A percentile compares a stretch with the other conserved stretches of the same genome.
Conservation (phyloP, 2,113 vertebrate species). For the Acanthisitta chloris region DNA sequence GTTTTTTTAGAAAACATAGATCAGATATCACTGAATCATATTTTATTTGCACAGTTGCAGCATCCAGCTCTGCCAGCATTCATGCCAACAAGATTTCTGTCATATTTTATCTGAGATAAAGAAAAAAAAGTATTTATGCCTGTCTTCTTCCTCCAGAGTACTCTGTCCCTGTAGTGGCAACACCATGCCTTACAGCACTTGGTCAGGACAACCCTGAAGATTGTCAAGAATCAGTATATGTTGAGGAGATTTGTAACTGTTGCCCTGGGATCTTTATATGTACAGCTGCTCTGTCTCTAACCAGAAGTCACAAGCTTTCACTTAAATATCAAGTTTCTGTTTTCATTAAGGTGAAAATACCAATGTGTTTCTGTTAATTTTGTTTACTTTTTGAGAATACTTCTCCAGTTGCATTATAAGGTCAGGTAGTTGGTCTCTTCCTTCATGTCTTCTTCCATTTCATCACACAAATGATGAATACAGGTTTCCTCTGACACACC, state of each 20-base stretch:
- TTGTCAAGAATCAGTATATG: neutral
- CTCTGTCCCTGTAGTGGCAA: neutral
- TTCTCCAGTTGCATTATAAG: neutral
- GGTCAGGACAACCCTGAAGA: neutral
- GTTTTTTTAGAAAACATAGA: neutral
- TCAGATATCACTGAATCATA: neutral
- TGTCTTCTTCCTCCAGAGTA: neutral
- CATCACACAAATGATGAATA: neutral
- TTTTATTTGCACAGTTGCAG: neutral
- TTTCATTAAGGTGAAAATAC: neutral
- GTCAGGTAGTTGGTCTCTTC: neutral
- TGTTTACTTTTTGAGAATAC: neutral
- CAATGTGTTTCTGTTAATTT: neutral
- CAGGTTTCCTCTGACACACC: neutral
- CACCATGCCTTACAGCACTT: fast-evolving
- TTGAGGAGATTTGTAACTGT: neutral
- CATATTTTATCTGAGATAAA: too few species aligned
- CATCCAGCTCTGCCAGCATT: too few species aligned
- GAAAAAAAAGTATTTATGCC: neutral
- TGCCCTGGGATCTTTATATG: neutral
- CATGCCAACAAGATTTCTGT: too few species aligned
- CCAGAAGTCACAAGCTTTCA: neutral
- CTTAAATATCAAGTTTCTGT: neutral
- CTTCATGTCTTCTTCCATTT: neutral
- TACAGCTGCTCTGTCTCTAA: neutral